phyloP scores from a whole-genome alignment of 1,140 invertebrate species.

The Cepaea nemoralis region DNA sequence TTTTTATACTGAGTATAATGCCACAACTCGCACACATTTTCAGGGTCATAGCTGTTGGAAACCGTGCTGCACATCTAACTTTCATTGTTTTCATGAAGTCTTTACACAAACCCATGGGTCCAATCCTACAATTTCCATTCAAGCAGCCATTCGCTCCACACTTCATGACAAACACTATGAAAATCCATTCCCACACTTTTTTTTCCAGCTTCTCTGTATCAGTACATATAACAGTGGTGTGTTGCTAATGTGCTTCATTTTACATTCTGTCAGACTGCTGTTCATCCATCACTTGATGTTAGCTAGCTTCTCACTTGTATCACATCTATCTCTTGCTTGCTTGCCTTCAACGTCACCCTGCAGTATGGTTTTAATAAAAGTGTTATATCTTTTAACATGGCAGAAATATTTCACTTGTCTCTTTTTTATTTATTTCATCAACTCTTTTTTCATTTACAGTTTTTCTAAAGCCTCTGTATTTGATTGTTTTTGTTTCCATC shows the following conservation, averaged over 20 bases:
- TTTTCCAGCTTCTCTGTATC: background rate
- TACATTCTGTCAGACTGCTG: too few relatives aligned
- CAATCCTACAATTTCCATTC: background rate
- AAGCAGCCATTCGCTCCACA: background rate
- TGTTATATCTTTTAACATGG: too few relatives aligned
- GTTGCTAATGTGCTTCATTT: constrained; percentile 1
- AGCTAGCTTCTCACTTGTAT: too few relatives aligned
- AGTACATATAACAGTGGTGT: background rate
- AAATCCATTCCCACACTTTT: constrained; percentile 2
- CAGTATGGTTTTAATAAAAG: too few relatives aligned
- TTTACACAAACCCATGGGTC: background rate
- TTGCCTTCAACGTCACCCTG: too few relatives aligned
- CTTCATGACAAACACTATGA: background rate
- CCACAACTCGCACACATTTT: background rate
- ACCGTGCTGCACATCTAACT: constrained; percentile 1
- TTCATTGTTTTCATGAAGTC: background rate
- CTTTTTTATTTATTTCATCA: too few relatives aligned
- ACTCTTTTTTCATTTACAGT: too few relatives aligned
- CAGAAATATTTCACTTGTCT: too few relatives aligned
- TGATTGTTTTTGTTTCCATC: too few relatives aligned
- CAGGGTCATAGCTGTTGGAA: background rate
- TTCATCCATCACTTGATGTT: too few relatives aligned
- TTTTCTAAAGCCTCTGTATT: too few relatives aligned
- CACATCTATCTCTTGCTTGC: too few relatives aligned
- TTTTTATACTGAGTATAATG: constrained; percentile 3